Evolutionary conservation across 92 coral and sea anemone genomes (phyloP).

Genomic region (Porites evermanni): DNA sequence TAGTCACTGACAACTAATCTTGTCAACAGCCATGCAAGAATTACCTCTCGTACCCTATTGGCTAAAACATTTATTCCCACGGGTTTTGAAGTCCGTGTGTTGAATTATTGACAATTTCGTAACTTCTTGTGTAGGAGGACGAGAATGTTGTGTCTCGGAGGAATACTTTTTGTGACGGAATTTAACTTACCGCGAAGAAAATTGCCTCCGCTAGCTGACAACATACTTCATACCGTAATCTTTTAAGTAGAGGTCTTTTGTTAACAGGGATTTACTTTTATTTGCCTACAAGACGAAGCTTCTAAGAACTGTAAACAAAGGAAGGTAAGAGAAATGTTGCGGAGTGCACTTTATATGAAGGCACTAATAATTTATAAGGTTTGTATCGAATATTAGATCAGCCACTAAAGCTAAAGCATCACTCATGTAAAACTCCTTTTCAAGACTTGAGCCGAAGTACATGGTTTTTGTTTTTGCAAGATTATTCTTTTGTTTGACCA

Average conservation of each 20-base stretch:
- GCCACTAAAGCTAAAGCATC: constrained; percentile 11
- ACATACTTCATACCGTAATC: neutral
- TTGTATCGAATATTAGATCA: constrained; percentile 45
- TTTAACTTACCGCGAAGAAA: neutral
- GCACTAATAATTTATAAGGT: constrained; percentile 57
- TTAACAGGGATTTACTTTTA: neutral
- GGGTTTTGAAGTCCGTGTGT: constrained; percentile 30
- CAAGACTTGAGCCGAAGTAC: neutral
- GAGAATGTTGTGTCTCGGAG: constrained; percentile 25
- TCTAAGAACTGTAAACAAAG: constrained; percentile 40
- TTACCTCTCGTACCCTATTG: constrained; percentile 5
- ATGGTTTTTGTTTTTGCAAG: neutral
- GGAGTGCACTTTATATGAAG: constrained; percentile 39
- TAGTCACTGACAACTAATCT: neutral
- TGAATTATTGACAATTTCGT: constrained; percentile 21
- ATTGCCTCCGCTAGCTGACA: neutral
- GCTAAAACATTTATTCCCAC: neutral
- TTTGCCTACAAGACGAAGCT: constrained; percentile 48
- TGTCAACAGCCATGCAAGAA: constrained; percentile 11
- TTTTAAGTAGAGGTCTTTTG: neutral
- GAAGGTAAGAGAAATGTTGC: constrained; percentile 48
- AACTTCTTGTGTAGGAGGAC: constrained; percentile 35
- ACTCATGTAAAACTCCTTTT: neutral
- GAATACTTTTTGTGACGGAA: constrained; percentile 19
- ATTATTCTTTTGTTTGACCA: neutral